Conservation (phyloP, 2,113 vertebrate genomes). For the Tautogolabrus adspersus region DNA sequence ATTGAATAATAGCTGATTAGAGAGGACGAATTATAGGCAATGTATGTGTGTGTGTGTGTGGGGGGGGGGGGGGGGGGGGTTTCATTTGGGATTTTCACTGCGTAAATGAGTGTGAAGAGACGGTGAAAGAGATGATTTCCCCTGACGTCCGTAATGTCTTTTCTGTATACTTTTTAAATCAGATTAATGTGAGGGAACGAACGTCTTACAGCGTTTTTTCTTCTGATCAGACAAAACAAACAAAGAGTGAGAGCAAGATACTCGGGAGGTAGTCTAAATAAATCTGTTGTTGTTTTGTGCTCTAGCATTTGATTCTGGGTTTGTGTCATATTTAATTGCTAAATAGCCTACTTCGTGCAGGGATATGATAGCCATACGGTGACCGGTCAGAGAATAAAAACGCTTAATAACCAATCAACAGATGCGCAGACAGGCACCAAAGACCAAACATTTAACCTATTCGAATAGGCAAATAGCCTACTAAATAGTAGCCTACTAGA, state of each 20-base stretch:
- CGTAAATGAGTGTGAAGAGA: slow-evolving; percentile 24
- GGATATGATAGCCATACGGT: slow-evolving; percentile 61
- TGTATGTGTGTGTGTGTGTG: not conserved
- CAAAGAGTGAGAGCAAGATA: no score
- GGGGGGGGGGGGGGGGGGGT: not conserved
- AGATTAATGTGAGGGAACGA: slow-evolving; percentile 16
- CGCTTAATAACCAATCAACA: slow-evolving; percentile 68
- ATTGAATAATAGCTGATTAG: slow-evolving; percentile 76
- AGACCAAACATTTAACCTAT: slow-evolving; percentile 74
- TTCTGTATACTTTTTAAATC: slow-evolving; percentile 40
- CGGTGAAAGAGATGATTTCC: slow-evolving; percentile 43
- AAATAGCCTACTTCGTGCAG: slow-evolving; percentile 70
- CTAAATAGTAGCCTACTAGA: no score
- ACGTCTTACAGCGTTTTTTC: not conserved
- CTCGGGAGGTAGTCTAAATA: not conserved
- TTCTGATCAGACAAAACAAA: not conserved
- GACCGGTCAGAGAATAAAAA: slow-evolving; percentile 49
- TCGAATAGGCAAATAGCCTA: slow-evolving; percentile 79
- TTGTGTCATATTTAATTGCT: slow-evolving; percentile 62
- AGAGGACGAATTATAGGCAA: slow-evolving; percentile 28
- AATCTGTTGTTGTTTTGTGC: slow-evolving; percentile 30
- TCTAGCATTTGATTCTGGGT: slow-evolving; percentile 5
- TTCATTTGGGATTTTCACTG: slow-evolving; percentile 29
- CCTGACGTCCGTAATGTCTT: slow-evolving; percentile 11
- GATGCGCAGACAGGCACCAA: slow-evolving; percentile 62